Conservation (phyloP, 2,113 vertebrate genomes). For the Nycticryphes semicollaris region DNA sequence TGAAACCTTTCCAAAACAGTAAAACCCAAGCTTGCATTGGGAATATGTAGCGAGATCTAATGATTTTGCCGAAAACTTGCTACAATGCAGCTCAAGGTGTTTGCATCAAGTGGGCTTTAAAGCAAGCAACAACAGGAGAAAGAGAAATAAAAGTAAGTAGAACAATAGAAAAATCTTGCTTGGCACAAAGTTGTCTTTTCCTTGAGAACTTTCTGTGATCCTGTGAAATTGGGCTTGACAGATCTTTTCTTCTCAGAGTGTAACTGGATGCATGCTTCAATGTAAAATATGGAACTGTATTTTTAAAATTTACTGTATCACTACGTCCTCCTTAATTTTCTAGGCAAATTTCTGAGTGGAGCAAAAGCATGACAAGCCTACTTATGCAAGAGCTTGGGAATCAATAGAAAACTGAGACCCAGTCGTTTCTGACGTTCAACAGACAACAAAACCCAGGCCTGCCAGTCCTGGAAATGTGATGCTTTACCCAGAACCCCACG, state of each 20-base stretch:
- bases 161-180: neutral
- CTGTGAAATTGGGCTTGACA: neutral
- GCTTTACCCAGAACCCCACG: neutral
- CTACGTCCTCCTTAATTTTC: neutral
- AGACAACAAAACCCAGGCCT: neutral
- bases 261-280: neutral
- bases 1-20: conserved; percentile 47
- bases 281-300: neutral
- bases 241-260: neutral
- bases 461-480: neutral
- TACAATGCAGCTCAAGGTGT: neutral
- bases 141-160: neutral
- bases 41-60: neutral
- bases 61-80: neutral
- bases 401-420: neutral
- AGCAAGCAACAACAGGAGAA: neutral
- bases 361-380: neutral
- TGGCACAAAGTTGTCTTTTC: neutral
- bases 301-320: neutral
- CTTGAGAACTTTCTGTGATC: neutral
- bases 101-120: neutral
- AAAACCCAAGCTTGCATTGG: conserved; percentile 17
- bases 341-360: neutral
- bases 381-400: neutral
- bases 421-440: neutral